Evolutionary conservation across 2,797 vertebrate genomes (phyloP).

Genomic region (Mallotus villosus): DNA sequence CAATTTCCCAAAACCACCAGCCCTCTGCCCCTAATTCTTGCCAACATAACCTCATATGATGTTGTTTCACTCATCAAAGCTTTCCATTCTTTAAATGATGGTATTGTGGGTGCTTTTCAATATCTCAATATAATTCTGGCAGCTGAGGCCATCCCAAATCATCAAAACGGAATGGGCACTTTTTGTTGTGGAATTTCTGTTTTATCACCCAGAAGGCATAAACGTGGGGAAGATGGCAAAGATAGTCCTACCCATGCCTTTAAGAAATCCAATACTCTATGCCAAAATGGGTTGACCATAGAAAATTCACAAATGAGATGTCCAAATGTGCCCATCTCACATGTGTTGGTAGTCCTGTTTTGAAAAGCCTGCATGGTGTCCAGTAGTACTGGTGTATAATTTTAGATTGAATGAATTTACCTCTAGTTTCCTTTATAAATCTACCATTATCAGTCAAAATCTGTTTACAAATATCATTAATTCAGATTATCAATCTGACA

Average conservation of each 20-base stretch:
- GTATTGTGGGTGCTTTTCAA: constrained; percentile 5
- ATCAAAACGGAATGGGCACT: constrained; percentile 1
- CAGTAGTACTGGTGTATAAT: constrained; percentile 19
- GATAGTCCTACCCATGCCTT: constrained; percentile 7
- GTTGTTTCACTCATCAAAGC: no score
- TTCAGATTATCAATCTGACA: constrained; percentile 17
- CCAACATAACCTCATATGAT: no score
- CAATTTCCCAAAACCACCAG: no score
- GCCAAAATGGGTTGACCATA: background rate
- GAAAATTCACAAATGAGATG: constrained; percentile 16
- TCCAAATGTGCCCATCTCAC: constrained; percentile 5
- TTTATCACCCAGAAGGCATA: constrained; percentile 24
- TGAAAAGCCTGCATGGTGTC: constrained; percentile 9
- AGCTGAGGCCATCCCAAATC: background rate
- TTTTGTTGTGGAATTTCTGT: constrained; percentile 5
- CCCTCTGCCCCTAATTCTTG: no score
- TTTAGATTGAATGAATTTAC: constrained; percentile 27
- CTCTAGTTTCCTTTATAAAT: constrained; percentile 21
- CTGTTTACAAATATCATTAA: constrained; percentile 3
- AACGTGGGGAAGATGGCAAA: constrained; percentile 9
- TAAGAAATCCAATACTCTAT: constrained; percentile 6
- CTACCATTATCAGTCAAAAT: constrained; percentile 12
- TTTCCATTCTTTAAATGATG: no score
- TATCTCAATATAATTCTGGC: constrained; percentile 9
- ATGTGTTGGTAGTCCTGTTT: constrained; percentile 7